Base-by-base conservation (phyloP, 2,888 invertebrate genomes). In the Drosophila multiciliata region DNA sequence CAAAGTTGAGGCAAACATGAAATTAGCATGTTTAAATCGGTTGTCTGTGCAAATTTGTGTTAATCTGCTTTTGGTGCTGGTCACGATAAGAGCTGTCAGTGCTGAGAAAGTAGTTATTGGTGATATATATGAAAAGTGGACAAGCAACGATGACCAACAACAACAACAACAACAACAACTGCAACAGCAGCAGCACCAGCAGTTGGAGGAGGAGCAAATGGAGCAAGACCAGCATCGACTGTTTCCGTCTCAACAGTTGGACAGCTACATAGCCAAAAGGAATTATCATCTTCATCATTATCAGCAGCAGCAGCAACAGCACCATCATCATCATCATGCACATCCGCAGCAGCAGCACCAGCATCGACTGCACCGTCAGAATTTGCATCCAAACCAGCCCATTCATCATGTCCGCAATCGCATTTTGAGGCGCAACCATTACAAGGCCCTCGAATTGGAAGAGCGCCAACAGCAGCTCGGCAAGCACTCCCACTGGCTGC, bases 381-480 rank as follows among this genome's bases (percentile, higher is more conserved):
- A 62, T n/a, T 62, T 49, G 20, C 59, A 72, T 32, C 63, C 55
- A 20, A 73, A 72, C 9, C 60, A 57, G 45, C 74, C 65, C 33
- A 66, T 53, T 45, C 67, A 54, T 50, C 42, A 59, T 58, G 49
- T 12, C 5, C 77, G 23, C 36, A 66, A 35, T 20, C 55, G 59
- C 35, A 64, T 35, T 32, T 75, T 70, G 61, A 70, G 55, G 59
- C 73, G 62, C 35, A 84, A 68, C 69, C 85, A 89, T 58, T 90
- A 90, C 55, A 61, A 75, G 60, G 59, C 69, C 0, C 57, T 85
- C 58, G 58, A 83, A 38, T 40, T 81, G 68, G 85, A 86, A 52
- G 60, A 77, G 65, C 77, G 59, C 33, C 83, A 68, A 42, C 90
- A 87, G 50, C 90, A 88, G 54, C 58, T 81, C 57, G 90, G 91